Conservation (phyloP, 2,113 vertebrate species). For the Excalfactoria chinensis region DNA sequence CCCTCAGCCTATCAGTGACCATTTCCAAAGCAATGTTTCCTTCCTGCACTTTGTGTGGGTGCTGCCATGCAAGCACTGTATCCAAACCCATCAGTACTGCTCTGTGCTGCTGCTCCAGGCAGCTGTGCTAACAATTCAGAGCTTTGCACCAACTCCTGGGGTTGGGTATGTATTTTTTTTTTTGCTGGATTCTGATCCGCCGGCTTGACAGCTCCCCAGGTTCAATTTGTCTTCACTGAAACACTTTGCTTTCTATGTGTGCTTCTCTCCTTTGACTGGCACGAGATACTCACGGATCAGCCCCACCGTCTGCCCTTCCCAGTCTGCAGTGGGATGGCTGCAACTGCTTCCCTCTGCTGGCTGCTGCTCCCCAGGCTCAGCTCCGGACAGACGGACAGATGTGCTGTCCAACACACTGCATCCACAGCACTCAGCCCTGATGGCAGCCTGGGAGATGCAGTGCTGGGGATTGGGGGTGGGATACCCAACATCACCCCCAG, state of each 20-base stretch:
- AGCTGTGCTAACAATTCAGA: background rate
- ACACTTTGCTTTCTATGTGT: background rate
- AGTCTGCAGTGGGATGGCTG: background rate
- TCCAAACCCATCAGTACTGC: background rate
- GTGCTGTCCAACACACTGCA: background rate
- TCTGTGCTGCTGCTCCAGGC: background rate
- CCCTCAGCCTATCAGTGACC: background rate
- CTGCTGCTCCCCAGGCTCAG: accelerated
- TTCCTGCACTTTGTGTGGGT: background rate
- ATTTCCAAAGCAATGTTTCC: background rate
- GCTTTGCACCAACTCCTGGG: conserved; percentile 6
- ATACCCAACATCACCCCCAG: background rate
- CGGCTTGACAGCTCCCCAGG: background rate
- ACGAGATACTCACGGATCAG: background rate
- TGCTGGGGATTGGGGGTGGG: background rate
- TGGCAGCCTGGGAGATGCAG: background rate
- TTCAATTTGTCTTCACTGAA: conserved; percentile 6
- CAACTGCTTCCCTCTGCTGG: conserved; percentile 41
- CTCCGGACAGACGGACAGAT: accelerated
- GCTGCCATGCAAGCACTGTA: background rate
- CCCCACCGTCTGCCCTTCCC: background rate
- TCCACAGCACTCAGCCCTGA: background rate
- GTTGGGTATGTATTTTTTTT: background rate
- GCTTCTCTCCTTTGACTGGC: background rate
- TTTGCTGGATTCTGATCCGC: background rate